These are phyloP conservation scores for Hycleus phaleratus DNA, from an alignment of 1,140 invertebrate genomes.

Conservation along the genomic window DNA sequence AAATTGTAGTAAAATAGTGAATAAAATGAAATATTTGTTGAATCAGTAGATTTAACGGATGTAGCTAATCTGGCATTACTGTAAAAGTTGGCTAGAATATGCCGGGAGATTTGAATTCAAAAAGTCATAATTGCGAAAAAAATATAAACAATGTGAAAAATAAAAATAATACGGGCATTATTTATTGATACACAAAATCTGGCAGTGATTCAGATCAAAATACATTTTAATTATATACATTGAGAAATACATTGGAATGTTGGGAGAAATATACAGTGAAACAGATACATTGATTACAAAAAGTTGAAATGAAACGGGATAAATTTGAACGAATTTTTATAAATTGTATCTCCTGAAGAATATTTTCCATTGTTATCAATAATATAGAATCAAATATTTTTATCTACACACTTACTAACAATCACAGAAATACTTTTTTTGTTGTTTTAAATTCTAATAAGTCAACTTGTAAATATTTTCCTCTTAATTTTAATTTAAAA, in stretches of 20 bases:
- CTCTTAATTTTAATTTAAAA: background rate
- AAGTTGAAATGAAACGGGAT: background rate
- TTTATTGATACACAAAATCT: conserved; percentile 33
- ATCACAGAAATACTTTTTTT: conserved; percentile 29
- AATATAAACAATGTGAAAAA: conserved; percentile 11
- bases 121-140: background rate
- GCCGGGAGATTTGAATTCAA: background rate
- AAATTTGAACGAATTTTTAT: no score
- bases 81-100: no score
- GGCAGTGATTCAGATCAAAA: conserved; percentile 35
- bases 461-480: no score
- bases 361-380: background rate
- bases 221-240: conserved; percentile 34
- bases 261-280: conserved; percentile 16
- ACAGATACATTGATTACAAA: conserved; percentile 22
- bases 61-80: no score
- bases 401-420: conserved; percentile 30
- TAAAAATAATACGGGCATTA: conserved; percentile 23
- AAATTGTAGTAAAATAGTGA: no score
- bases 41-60: no score
- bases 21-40: no score
- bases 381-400: conserved; percentile 4
- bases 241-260: conserved; percentile 32
- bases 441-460: no score
- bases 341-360: no score